phyloP scores from a whole-genome alignment of 2,113 vertebrate species.

The Diadophis punctatus region DNA sequence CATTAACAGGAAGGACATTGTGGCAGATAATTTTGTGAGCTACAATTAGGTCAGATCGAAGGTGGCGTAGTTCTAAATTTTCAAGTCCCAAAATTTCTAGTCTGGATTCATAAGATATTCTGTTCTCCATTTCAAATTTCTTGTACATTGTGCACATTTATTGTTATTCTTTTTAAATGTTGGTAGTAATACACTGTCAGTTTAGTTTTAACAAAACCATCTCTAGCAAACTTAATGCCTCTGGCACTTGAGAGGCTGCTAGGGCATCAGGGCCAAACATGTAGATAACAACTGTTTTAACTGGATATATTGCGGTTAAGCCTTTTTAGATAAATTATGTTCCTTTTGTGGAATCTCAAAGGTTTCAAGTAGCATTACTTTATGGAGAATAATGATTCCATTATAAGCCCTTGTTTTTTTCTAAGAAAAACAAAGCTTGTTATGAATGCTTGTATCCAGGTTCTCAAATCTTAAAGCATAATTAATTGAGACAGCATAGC shows the following conservation, averaged over 20 bases:
- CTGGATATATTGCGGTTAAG: not conserved
- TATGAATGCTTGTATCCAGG: slow-evolving; percentile 36
- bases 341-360: not conserved
- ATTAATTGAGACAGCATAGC: slow-evolving; percentile 53
- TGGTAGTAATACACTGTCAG: not conserved
- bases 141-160: not conserved
- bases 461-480: slow-evolving; percentile 55
- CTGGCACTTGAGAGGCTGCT: not conserved
- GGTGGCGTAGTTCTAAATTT: too few relatives aligned
- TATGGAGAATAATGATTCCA: not conserved
- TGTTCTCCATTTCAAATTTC: not conserved
- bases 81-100: too few relatives aligned
- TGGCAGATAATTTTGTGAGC: too few relatives aligned
- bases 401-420: not conserved
- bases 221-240: not conserved
- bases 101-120: too few relatives aligned
- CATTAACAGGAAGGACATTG: too few relatives aligned
- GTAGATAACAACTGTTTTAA: not conserved
- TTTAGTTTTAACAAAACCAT: not conserved
- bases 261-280: not conserved
- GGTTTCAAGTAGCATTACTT: not conserved
- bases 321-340: not conserved
- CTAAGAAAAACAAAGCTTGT: slow-evolving; percentile 32
- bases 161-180: not conserved
- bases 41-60: too few relatives aligned